Conservation (phyloP, 64 coral and sea anemone genomes). For the Dendronephthya gigantea region DNA sequence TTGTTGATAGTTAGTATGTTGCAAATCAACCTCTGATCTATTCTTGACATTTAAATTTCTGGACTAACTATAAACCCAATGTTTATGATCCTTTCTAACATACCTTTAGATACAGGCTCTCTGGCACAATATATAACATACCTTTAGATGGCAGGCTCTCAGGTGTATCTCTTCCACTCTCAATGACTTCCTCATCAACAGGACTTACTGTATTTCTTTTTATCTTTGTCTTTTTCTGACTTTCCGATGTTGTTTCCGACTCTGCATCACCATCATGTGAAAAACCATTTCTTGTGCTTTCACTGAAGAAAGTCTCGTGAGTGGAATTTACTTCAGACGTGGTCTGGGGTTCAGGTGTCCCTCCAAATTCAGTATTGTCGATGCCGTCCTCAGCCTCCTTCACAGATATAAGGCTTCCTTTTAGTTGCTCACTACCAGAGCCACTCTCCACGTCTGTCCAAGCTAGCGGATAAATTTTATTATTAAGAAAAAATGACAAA, state of each 20-base stretch:
- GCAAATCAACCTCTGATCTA: too few species aligned
- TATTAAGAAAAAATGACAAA: too few species aligned
- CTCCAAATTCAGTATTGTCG: conserved; percentile 40
- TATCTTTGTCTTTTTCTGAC: conserved; percentile 45
- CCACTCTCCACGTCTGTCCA: conserved; percentile 78
- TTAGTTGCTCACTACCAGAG: conserved; percentile 23
- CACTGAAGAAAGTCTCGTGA: conserved; percentile 25
- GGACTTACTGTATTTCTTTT: conserved; percentile 86
- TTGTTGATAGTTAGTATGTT: too few species aligned
- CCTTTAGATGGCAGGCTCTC: conserved; percentile 82
- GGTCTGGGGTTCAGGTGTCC: conserved; percentile 28
- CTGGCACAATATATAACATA: background rate
- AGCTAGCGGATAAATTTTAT: conserved; percentile 20
- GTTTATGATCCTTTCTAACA: background rate
- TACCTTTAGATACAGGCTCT: background rate
- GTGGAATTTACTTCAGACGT: conserved; percentile 50
- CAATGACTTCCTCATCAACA: conserved; percentile 48
- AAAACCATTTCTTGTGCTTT: conserved; percentile 64
- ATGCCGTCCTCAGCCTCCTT: conserved; percentile 56
- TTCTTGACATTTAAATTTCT: too few species aligned
- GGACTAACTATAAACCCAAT: too few species aligned
- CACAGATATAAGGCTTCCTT: conserved; percentile 84
- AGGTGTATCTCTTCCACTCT: conserved; percentile 60
- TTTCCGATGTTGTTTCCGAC: conserved; percentile 68
- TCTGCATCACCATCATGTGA: conserved; percentile 75